These are phyloP conservation scores for Macrotus californicus DNA, from an alignment of 2,113 vertebrate species.

Conservation along the genomic window DNA sequence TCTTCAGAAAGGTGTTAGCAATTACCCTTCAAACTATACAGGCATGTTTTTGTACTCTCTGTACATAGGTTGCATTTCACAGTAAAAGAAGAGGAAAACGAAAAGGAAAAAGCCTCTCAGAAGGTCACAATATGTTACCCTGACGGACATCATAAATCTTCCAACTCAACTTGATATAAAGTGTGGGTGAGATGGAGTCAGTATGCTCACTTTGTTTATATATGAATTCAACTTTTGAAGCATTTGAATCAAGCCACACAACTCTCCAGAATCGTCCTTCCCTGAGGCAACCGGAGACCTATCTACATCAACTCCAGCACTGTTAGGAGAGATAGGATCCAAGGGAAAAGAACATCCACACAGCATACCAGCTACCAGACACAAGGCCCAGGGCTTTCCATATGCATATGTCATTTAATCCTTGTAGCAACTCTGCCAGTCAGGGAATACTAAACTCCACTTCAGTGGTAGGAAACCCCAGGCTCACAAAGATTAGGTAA, in stretches of 20 bases:
- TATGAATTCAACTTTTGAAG: neutral
- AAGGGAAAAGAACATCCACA: neutral
- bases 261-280: neutral
- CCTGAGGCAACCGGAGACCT: neutral
- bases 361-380: neutral
- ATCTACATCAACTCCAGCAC: neutral
- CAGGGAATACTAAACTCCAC: neutral
- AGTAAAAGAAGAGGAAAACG: neutral
- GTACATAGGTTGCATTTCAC: neutral
- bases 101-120: neutral
- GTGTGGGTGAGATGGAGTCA: neutral
- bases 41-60: neutral
- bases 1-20: neutral
- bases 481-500: neutral
- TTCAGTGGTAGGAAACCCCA: neutral
- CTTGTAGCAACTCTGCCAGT: neutral
- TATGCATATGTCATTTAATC: neutral
- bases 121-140: neutral
- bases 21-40: neutral
- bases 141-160: neutral
- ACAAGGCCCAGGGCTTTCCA: neutral
- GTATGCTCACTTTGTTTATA: neutral
- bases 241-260: neutral
- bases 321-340: neutral
- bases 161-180: neutral